Conservation (phyloP, 2,797 vertebrate genomes). For the Scleropages formosus region DNA sequence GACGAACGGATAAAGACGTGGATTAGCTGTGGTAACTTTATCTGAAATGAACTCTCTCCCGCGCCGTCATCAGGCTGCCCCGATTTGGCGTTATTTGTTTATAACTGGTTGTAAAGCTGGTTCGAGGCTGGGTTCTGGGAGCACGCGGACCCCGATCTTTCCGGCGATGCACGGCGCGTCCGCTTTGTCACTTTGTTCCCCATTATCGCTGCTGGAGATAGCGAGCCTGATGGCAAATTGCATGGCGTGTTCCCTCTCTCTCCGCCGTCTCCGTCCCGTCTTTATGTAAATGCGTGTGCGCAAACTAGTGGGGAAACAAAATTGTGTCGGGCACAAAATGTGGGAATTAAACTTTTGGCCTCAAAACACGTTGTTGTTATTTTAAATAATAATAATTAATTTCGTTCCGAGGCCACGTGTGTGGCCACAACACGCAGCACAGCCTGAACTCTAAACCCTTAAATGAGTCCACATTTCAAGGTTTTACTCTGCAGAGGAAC, state of each 20-base stretch:
- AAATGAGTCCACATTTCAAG: too few relatives aligned
- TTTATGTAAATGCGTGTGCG: neutral
- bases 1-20: slow-evolving; percentile 64
- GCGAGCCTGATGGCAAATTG: slow-evolving; percentile 46
- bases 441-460: too few relatives aligned
- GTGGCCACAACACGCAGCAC: too few relatives aligned
- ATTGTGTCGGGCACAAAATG: too few relatives aligned
- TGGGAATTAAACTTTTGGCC: too few relatives aligned
- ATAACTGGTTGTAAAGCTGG: slow-evolving; percentile 8
- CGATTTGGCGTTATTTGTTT: slow-evolving; percentile 39
- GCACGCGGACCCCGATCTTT: slow-evolving; percentile 58
- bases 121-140: neutral
- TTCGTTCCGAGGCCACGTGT: neutral
- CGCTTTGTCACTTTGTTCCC: slow-evolving; percentile 65
- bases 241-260: slow-evolving; percentile 27
- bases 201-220: slow-evolving; percentile 53
- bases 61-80: slow-evolving; percentile 48
- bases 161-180: slow-evolving; percentile 52
- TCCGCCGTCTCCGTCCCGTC: slow-evolving; percentile 29
- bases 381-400: neutral
- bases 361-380: too few relatives aligned
- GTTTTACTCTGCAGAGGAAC: too few relatives aligned
- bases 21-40: slow-evolving; percentile 68
- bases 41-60: slow-evolving; percentile 67
- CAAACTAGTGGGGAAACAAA: too few relatives aligned